Evolutionary conservation across 1,140 invertebrate species (phyloP).

Genomic region (Drosophila parvula): DNA sequence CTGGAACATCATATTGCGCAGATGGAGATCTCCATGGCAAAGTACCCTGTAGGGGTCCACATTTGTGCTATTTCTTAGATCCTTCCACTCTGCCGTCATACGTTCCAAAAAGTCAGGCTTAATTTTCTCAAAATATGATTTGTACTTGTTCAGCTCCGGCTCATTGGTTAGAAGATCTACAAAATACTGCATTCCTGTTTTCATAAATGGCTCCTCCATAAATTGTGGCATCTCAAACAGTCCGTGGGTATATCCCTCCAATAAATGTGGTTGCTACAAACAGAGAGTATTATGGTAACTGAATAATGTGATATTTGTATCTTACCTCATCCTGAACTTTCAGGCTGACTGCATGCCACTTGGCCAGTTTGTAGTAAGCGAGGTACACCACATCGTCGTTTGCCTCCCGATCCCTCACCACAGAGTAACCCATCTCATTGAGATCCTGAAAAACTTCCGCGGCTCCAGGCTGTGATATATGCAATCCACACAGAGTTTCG

Average conservation of each 20-base stretch:
- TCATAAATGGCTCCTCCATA: constrained; percentile 31
- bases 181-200: constrained; percentile 48
- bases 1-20: constrained; percentile 64
- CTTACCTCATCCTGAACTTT: constrained; percentile 50
- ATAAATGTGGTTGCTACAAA: constrained; percentile 34
- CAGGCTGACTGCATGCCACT: constrained; percentile 66
- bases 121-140: constrained; percentile 21
- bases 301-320: neutral
- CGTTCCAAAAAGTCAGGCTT: constrained; percentile 5
- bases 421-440: constrained; percentile 40
- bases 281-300: too few relatives aligned
- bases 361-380: constrained; percentile 54
- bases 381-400: constrained; percentile 45
- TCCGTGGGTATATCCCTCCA: constrained; percentile 51
- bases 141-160: constrained; percentile 38
- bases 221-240: constrained; percentile 26
- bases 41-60: constrained; percentile 12
- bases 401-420: constrained; percentile 40
- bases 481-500: constrained; percentile 31
- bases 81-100: constrained; percentile 6
- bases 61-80: constrained; percentile 1
- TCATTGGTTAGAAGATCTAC: constrained; percentile 33
- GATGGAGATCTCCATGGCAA: constrained; percentile 59
- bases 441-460: constrained; percentile 68
- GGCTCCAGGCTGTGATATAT: constrained; percentile 60